Evolutionary conservation across 53 echinoderm and acorn worm genomes (phyloP), one percentile per base, ranked within the genome.

Genomic region (Holothuria scabra): DNA sequence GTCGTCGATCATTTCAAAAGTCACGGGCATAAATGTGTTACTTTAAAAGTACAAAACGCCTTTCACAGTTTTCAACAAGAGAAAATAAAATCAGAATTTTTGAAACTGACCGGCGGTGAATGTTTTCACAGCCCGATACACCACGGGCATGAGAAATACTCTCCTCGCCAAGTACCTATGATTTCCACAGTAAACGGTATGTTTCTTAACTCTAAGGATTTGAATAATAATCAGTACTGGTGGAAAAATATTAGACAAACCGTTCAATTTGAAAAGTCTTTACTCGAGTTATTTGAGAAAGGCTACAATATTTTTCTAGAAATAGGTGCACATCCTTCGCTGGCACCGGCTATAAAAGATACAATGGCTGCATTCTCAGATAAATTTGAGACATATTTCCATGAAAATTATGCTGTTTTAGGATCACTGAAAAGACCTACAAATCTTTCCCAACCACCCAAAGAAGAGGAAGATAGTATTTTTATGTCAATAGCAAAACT

Each of bases 61-160:
- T 87, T 87, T 30, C 88, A 87, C 29, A 87, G 88, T 67, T 67
- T 80, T 28, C 88, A 87, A 19, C 88, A 87, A 83, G 83, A 82
- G 8, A 26, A 26, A 30, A 10, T 88, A 1, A 70, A 83, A 41
- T 21, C 59, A 9, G 29, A 31, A 28, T 88, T 88, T 66, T 59
- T 82, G 8, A 56, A 79, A 5, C 30, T 60, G 12, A 60, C 44
- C 44, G 44, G 44, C 10, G 10, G 5, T 44, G 10, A 44, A 10
- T 44, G 5, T 44, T 10, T 44, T 44, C 44, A 44, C 5, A 44
- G 10, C 10, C 44, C 5, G 10, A 44, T 5, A n/a, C 44, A 44
- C 10, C 34, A 31, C 16, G 13, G 32, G 71, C 1, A 38, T 28
- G 12, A 16, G 5, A 41, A 72, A 13, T 29, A 26, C 22, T 14